These are phyloP conservation scores for Chaetogeoica ovagalla DNA, from an alignment of 2,888 invertebrate species.

Conservation along the genomic window DNA sequence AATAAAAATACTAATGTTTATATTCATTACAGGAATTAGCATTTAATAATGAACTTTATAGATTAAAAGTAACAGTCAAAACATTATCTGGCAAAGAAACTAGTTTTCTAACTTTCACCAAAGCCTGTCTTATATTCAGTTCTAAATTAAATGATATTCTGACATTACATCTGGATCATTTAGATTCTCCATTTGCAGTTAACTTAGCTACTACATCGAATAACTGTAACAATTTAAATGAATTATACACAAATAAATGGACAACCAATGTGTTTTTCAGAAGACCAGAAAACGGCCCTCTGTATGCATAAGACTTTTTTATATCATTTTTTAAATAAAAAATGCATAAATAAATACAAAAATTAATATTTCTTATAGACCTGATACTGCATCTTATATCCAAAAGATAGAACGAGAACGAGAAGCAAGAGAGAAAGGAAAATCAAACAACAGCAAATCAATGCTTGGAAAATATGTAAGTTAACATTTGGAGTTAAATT, in stretches of 20 bases:
- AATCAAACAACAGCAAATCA: constrained; percentile 90
- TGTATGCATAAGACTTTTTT: constrained; percentile 19
- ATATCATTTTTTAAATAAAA: background rate
- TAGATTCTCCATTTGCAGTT: constrained; percentile 74
- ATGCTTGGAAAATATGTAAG: constrained; percentile 98
- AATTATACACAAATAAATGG: constrained; percentile 13
- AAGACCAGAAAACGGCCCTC: constrained; percentile 41
- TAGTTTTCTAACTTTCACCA: constrained; percentile 76
- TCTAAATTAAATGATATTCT: constrained; percentile 77
- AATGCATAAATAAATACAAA: background rate
- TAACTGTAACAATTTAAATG: constrained; percentile 15
- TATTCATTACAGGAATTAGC: constrained; percentile 65
- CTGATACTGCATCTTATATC: constrained; percentile 93
- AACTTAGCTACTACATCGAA: constrained; percentile 42
- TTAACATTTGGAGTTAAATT: constrained; percentile 55
- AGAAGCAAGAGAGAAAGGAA: constrained; percentile 84
- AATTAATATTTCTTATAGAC: constrained; percentile 59
- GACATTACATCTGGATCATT: constrained; percentile 77
- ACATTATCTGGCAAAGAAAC: constrained; percentile 70
- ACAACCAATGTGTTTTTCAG: constrained; percentile 42
- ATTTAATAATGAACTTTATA: constrained; percentile 72
- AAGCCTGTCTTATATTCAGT: constrained; percentile 70
- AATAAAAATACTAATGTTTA: background rate
- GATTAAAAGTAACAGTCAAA: constrained; percentile 70
- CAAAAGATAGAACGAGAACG: constrained; percentile 91